Evolutionary conservation across 1,140 invertebrate genomes (phyloP).

Genomic region (Rhysida immarginata): DNA sequence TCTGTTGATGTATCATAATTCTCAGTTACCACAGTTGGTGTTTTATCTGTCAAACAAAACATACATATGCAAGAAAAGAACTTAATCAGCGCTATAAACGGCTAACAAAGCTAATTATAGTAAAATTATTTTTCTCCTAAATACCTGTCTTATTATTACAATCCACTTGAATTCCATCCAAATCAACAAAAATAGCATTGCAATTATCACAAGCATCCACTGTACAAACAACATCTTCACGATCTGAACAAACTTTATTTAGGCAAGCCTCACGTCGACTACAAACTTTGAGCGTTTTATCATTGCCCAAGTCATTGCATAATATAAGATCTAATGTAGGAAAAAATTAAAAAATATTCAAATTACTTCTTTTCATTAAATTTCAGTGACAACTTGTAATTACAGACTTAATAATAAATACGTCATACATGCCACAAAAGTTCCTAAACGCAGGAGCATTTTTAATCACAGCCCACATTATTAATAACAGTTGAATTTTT

Average conservation of each 20-base stretch:
- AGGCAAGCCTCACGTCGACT: conserved; percentile 24
- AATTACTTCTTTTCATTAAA: conserved; percentile 8
- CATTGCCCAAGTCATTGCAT: conserved; percentile 22
- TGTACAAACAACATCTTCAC: conserved; percentile 25
- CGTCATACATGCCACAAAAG: neutral
- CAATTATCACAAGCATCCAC: conserved; percentile 32
- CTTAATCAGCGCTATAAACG: neutral
- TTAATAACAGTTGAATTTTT: neutral
- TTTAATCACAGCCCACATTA: neutral
- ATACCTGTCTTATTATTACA: conserved; percentile 7
- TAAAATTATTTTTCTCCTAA: neutral
- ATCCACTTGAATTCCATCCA: conserved; percentile 16
- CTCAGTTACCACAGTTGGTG: neutral
- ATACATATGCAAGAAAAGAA: neutral
- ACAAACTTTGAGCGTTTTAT: conserved; percentile 23
- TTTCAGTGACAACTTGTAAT: neutral
- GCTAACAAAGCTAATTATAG: neutral
- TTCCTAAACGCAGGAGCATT: neutral
- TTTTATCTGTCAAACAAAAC: neutral
- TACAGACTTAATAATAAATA: neutral
- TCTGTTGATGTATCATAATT: neutral
- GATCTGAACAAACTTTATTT: conserved; percentile 21
- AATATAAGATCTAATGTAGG: conserved; percentile 24
- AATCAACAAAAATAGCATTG: conserved; percentile 21
- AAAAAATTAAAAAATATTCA: neutral